Conservation (phyloP, 2,113 vertebrate genomes). For the Rhineura floridana region DNA sequence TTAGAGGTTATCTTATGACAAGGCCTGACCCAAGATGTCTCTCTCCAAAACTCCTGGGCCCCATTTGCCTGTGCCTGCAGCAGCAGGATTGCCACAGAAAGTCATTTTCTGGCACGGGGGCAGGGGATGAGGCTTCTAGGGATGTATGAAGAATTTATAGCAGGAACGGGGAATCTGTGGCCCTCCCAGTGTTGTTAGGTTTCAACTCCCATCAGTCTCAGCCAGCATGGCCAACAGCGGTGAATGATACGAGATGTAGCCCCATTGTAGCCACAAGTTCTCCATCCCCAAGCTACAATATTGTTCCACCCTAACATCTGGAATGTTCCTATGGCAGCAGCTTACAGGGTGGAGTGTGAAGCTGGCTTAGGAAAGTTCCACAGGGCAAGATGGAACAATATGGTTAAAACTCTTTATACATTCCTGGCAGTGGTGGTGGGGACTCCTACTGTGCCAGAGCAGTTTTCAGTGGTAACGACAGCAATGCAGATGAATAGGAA, state of each 20-base stretch:
- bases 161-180: neutral
- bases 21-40: neutral
- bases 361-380: neutral
- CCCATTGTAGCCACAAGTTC: neutral
- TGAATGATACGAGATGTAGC: neutral
- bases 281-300: neutral
- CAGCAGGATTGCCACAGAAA: neutral
- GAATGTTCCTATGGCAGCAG: neutral
- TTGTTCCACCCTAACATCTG: neutral
- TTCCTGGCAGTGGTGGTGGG: neutral
- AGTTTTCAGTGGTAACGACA: neutral
- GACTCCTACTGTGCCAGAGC: neutral
- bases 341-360: neutral
- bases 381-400: neutral
- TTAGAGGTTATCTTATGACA: neutral
- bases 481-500: too few relatives aligned
- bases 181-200: neutral
- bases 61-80: too few relatives aligned
- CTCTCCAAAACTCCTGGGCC: neutral
- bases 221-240: neutral
- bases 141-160: neutral
- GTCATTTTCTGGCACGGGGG: neutral
- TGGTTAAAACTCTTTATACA: neutral
- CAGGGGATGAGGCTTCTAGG: neutral
- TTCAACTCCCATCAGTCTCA: neutral